phyloP scores from a whole-genome alignment of 2,888 invertebrate species.

The Chaitophorus viminalis region DNA sequence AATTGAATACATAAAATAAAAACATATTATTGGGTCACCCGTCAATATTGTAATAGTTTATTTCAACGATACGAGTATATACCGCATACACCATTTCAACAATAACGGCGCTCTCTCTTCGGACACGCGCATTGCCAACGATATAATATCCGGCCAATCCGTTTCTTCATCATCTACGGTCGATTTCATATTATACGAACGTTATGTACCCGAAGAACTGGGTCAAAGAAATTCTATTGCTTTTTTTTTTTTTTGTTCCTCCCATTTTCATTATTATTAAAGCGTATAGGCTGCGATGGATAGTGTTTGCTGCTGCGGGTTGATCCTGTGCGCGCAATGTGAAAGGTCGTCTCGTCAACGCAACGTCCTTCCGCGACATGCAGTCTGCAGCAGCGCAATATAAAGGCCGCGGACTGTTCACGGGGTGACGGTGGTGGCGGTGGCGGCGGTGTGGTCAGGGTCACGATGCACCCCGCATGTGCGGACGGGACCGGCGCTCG shows the following conservation, averaged over 20 bases:
- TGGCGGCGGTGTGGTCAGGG: neutral
- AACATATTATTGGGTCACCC: too few species aligned
- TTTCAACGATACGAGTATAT: too few species aligned
- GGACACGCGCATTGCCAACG: too few species aligned
- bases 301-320: neutral
- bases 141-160: too few species aligned
- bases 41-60: too few species aligned
- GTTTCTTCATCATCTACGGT: too few species aligned
- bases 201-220: too few species aligned
- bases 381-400: neutral
- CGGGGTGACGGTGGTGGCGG: neutral
- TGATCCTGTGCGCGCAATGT: neutral
- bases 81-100: too few species aligned
- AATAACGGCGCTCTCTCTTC: too few species aligned
- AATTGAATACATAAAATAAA: too few species aligned
- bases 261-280: neutral
- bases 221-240: neutral
- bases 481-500: neutral
- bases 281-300: neutral
- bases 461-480: conserved; percentile 10
- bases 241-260: neutral
- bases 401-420: too few species aligned
- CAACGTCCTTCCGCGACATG: neutral
- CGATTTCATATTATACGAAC: neutral
- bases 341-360: too few species aligned